phyloP scores from a whole-genome alignment of 92 coral and sea anemone species.

The Paramuricea clavata region DNA sequence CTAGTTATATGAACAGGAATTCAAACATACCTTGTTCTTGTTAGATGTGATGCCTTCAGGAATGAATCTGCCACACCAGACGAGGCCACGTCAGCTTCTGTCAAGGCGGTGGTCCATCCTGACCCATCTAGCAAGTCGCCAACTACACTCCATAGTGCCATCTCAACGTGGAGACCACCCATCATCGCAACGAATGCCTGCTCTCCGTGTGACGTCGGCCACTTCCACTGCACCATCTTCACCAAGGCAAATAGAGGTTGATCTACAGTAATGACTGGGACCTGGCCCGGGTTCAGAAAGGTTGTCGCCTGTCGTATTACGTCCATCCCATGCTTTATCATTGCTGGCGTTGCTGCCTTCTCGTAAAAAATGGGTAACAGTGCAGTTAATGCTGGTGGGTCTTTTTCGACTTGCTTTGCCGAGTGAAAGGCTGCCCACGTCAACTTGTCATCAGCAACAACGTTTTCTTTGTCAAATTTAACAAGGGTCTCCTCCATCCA shows the following conservation, averaged over 20 bases:
- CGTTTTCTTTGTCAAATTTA: constrained; percentile 13
- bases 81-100: constrained; percentile 65
- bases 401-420: constrained; percentile 37
- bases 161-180: constrained; percentile 50
- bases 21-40: constrained; percentile 60
- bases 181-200: constrained; percentile 46
- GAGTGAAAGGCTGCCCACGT: constrained; percentile 42
- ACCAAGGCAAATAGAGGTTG: constrained; percentile 69
- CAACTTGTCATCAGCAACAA: constrained; percentile 16
- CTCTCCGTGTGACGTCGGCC: constrained; percentile 76
- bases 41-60: constrained; percentile 63
- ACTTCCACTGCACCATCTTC: constrained; percentile 74
- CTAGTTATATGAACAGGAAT: not conserved
- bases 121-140: constrained; percentile 77
- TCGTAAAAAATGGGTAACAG: constrained; percentile 2
- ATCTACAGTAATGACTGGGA: constrained; percentile 11
- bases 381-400: constrained; percentile 27
- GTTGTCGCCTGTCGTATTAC: constrained; percentile 9
- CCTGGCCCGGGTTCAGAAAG: constrained; percentile 28
- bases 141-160: constrained; percentile 69
- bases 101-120: constrained; percentile 68
- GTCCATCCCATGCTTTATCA: constrained; percentile 16
- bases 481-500: constrained; percentile 57
- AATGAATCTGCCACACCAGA: constrained; percentile 76
- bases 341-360: constrained; percentile 2